Conservation (phyloP, 2,888 invertebrate species). For the Drosophila neutralis region DNA sequence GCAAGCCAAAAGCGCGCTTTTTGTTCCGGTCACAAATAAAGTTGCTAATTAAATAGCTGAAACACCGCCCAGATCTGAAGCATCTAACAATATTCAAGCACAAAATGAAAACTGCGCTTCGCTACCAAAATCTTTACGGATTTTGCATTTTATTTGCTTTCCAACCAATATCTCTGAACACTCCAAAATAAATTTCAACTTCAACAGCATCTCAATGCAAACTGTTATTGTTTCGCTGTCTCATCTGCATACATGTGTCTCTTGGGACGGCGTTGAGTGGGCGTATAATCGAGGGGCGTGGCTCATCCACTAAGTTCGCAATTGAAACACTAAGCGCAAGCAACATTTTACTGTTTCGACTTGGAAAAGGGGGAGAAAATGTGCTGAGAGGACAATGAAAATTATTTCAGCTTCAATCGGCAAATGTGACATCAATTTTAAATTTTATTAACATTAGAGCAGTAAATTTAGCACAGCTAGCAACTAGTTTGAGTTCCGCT, state of each 20-base stretch:
- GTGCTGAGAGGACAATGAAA: slow-evolving; percentile 6
- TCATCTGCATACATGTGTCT: slow-evolving; percentile 57
- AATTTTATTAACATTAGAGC: slow-evolving; percentile 65
- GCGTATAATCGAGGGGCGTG: background rate
- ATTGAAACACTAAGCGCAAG: slow-evolving; percentile 54
- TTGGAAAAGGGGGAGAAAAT: slow-evolving; percentile 1
- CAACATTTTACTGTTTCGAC: slow-evolving; percentile 52
- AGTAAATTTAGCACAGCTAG: slow-evolving; percentile 10
- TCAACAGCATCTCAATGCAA: slow-evolving; percentile 29
- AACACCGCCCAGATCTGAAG: too few species aligned
- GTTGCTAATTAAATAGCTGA: too few species aligned
- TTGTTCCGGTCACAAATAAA: too few species aligned
- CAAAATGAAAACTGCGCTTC: slow-evolving; percentile 59
- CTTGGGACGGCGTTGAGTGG: slow-evolving; percentile 22
- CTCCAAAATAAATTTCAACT: background rate
- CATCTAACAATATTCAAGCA: slow-evolving; percentile 2
- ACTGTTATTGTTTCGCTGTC: slow-evolving; percentile 65
- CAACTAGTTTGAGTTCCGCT: background rate
- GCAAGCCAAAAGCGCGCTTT: too few species aligned
- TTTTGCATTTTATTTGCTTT: slow-evolving; percentile 68
- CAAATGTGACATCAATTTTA: slow-evolving; percentile 70
- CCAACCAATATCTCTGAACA: background rate
- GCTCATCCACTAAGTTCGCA: slow-evolving; percentile 23
- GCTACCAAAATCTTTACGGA: slow-evolving; percentile 60
- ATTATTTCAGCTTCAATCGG: slow-evolving; percentile 68